Evolutionary conservation across 2,113 vertebrate genomes (phyloP).

Genomic region (Paramormyrops kingsleyae): DNA sequence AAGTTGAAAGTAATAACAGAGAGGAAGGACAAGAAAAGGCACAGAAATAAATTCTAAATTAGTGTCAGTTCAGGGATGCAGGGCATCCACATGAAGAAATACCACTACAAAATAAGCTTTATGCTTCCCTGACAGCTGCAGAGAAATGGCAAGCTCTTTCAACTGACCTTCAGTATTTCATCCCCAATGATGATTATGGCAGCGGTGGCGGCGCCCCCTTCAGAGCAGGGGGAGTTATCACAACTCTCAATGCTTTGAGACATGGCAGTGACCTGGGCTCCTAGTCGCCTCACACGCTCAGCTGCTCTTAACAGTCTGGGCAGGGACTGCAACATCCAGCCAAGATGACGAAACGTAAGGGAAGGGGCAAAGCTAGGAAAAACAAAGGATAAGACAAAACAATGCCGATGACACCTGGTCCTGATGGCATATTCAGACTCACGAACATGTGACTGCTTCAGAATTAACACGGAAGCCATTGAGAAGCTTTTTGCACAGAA

Average conservation of each 20-base stretch:
- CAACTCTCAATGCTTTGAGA: slow-evolving; percentile 44
- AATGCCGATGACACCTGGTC: background rate
- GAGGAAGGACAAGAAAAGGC: background rate
- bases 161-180: slow-evolving; percentile 86
- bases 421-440: background rate
- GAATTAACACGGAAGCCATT: background rate
- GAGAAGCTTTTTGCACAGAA: background rate
- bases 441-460: background rate
- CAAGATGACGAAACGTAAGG: slow-evolving; percentile 2
- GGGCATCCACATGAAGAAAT: background rate
- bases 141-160: slow-evolving; percentile 4
- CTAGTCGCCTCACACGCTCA: slow-evolving; percentile 47
- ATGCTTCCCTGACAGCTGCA: background rate
- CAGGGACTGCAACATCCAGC: slow-evolving; percentile 43
- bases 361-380: background rate
- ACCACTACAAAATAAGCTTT: background rate
- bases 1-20: background rate
- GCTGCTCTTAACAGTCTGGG: slow-evolving; percentile 47
- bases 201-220: slow-evolving; percentile 60
- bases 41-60: background rate
- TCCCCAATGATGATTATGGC: slow-evolving; percentile 90
- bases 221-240: slow-evolving; percentile 21
- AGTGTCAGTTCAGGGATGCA: background rate
- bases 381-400: background rate
- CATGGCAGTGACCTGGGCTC: slow-evolving; percentile 60